phyloP scores from a whole-genome alignment of 2,797 vertebrate species.

The Semaprochilodus insignis region DNA sequence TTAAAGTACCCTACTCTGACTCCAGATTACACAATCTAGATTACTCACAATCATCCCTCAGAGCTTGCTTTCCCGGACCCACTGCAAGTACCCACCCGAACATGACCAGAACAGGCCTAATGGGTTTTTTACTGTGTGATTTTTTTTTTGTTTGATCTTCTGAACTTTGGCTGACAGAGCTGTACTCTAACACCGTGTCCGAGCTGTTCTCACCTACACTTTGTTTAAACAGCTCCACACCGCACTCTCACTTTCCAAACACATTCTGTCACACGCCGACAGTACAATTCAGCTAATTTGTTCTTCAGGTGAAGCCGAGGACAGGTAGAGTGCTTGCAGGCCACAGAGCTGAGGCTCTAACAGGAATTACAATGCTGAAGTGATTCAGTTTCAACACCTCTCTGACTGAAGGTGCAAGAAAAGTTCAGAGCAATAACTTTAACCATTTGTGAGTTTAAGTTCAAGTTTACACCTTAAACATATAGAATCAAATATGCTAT shows the following conservation, averaged over 20 bases:
- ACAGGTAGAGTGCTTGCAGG: not conserved
- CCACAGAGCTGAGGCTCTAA: not conserved
- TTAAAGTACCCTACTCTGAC: no score
- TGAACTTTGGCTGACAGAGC: not conserved
- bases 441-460: not conserved
- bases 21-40: no score
- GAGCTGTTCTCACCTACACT: not conserved
- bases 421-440: not conserved
- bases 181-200: not conserved
- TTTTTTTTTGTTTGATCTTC: not conserved
- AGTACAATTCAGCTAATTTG: not conserved
- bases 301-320: not conserved
- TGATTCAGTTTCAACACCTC: slow-evolving; percentile 5
- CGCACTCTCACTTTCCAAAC: not conserved
- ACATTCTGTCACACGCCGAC: not conserved
- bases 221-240: not conserved
- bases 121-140: not conserved
- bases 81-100: not conserved
- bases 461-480: no score
- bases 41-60: no score
- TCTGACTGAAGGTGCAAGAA: no score
- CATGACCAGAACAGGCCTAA: not conserved
- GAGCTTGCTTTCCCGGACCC: no score
- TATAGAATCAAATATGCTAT: no score
- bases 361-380: not conserved